Evolutionary conservation across 2,797 vertebrate genomes (phyloP).

Genomic region (Emydoidea blandingii): DNA sequence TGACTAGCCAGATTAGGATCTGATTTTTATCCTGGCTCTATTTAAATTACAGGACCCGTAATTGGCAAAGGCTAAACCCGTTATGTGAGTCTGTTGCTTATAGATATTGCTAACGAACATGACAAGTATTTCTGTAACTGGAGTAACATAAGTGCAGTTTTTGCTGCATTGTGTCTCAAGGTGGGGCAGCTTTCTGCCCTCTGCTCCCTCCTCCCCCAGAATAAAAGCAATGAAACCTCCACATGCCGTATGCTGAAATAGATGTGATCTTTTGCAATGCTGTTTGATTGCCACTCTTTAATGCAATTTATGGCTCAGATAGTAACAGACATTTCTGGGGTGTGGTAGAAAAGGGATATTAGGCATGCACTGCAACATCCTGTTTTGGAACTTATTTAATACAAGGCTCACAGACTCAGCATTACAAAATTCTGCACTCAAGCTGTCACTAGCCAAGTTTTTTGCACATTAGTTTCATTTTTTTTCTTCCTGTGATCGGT

Average conservation of each 20-base stretch:
- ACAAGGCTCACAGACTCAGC: conserved; percentile 50
- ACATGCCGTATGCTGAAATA: background rate
- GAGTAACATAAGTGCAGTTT: conserved; percentile 7
- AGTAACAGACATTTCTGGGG: conserved; percentile 62
- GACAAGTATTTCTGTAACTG: conserved; percentile 30
- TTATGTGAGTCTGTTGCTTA: background rate
- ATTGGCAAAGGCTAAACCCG: conserved; percentile 19
- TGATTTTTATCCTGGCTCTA: conserved; percentile 29
- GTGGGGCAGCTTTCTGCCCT: conserved; percentile 24
- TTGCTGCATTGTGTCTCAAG: background rate
- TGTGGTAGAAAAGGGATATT: conserved; percentile 76
- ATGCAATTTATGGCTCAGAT: conserved; percentile 49
- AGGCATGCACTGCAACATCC: conserved; percentile 73
- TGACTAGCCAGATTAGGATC: conserved; percentile 29
- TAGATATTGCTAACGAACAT: conserved; percentile 32
- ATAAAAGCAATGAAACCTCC: conserved; percentile 9
- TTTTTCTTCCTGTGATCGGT: conserved; percentile 69
- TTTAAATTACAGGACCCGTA: conserved; percentile 12
- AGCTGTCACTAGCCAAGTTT: conserved; percentile 69
- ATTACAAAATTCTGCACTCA: conserved; percentile 68
- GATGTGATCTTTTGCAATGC: conserved; percentile 19
- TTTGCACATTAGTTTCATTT: conserved; percentile 63
- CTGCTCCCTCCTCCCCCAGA: background rate
- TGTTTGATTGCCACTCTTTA: conserved; percentile 72
- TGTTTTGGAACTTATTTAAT: conserved; percentile 73